Conservation (phyloP, 2,113 vertebrate species). For the Balaeniceps rex region DNA sequence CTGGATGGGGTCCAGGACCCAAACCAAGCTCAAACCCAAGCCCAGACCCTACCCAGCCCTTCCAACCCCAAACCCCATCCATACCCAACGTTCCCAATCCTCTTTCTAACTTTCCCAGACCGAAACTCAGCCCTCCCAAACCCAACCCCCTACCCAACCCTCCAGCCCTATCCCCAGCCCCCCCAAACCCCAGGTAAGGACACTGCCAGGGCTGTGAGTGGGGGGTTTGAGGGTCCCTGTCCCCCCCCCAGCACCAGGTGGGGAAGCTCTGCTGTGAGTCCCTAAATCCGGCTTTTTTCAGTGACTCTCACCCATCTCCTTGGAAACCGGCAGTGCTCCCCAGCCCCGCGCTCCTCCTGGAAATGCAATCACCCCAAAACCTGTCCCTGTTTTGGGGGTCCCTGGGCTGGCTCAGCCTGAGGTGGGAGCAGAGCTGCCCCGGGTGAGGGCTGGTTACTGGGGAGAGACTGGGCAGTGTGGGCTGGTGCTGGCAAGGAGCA, state of each 20-base stretch:
- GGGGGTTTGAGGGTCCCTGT: background rate
- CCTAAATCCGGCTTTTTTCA: background rate
- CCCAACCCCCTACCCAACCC: background rate
- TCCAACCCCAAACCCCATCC: background rate
- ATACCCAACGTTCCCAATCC: background rate
- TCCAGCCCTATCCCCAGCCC: background rate
- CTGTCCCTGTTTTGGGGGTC: background rate
- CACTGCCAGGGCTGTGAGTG: background rate
- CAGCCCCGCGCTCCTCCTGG: background rate
- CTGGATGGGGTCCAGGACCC: background rate
- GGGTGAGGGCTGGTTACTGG: background rate
- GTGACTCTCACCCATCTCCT: background rate
- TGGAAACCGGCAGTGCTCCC: constrained; percentile 20
- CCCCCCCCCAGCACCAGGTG: background rate
- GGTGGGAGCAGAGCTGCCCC: background rate
- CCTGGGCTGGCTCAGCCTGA: background rate
- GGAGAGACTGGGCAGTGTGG: background rate
- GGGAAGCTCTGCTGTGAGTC: background rate
- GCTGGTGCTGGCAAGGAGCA: background rate
- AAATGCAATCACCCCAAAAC: background rate
- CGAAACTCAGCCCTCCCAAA: background rate
- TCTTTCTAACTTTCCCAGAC: background rate
- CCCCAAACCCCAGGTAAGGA: background rate
- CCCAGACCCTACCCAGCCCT: background rate
- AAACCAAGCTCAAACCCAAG: background rate